Percentiles rank a stretch among this genome's conserved stretches.
Conservation (phyloP, 1,140 invertebrate genomes). For the Hyposmocoma kahamanoa region DNA sequence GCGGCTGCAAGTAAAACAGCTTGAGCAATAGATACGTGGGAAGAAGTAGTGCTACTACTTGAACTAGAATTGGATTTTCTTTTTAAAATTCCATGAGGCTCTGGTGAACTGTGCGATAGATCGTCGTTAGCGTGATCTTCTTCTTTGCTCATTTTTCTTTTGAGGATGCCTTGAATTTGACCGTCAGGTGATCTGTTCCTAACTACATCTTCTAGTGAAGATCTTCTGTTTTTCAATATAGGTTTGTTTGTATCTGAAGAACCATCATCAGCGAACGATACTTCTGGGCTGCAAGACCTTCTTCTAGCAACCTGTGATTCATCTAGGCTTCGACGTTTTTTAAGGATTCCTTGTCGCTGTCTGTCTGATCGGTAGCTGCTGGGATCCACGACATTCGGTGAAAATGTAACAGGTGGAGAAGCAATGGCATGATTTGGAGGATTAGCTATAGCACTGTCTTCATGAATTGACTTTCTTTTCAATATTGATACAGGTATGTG, state of each 20-base stretch:
- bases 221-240: slow-evolving; percentile 80
- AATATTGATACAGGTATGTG: slow-evolving; percentile 82
- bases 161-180: slow-evolving; percentile 70
- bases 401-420: slow-evolving; percentile 82
- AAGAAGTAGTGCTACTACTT: slow-evolving; percentile 72
- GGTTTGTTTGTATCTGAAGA: slow-evolving; percentile 76
- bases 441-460: slow-evolving; percentile 74
- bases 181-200: slow-evolving; percentile 75
- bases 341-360: slow-evolving; percentile 84
- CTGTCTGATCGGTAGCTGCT: slow-evolving; percentile 66
- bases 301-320: slow-evolving; percentile 82
- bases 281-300: slow-evolving; percentile 80
- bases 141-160: slow-evolving; percentile 69
- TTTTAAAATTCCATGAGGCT: slow-evolving; percentile 86
- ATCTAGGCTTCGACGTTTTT: slow-evolving; percentile 85
- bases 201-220: slow-evolving; percentile 80
- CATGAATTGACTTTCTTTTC: slow-evolving; percentile 82
- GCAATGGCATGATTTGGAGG: slow-evolving; percentile 71
- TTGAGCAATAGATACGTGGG: slow-evolving; percentile 81
- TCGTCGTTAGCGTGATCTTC: slow-evolving; percentile 65
- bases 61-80: slow-evolving; percentile 78
- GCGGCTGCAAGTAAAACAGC: slow-evolving; percentile 80
- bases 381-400: slow-evolving; percentile 78
- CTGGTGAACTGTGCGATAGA: slow-evolving; percentile 74
- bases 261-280: slow-evolving; percentile 74